A percentile compares a stretch with the other conserved stretches of the same genome.
Conservation (phyloP, 2,797 vertebrate genomes). For the Acanthurus lineatus region DNA sequence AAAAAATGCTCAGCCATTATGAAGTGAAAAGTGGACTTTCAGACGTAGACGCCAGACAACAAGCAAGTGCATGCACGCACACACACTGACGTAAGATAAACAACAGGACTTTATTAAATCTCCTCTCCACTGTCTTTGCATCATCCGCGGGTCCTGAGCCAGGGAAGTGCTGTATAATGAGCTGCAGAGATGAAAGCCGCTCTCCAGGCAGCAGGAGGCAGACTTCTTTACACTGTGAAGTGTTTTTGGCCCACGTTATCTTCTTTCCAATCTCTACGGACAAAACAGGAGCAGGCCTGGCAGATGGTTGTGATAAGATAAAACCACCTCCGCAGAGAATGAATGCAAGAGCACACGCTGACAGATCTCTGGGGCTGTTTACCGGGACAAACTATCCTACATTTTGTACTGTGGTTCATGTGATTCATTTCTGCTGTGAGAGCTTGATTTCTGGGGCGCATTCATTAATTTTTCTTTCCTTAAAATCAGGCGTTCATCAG, state of each 20-base stretch:
- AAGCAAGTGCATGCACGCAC: constrained; percentile 16
- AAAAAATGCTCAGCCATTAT: neutral
- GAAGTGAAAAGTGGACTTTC: constrained; percentile 13
- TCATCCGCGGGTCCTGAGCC: constrained; percentile 58
- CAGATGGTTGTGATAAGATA: constrained; percentile 78
- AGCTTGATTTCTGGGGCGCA: neutral
- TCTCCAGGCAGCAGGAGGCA: constrained; percentile 72
- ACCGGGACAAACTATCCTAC: neutral
- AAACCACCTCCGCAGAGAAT: constrained; percentile 57
- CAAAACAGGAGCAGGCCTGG: constrained; percentile 73
- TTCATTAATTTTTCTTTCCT: neutral
- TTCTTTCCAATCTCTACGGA: constrained; percentile 64
- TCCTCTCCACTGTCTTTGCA: constrained; percentile 68
- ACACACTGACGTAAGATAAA: constrained; percentile 58
- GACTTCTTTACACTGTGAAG: constrained; percentile 61
- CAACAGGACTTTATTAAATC: constrained; percentile 65
- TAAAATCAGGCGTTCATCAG: neutral
- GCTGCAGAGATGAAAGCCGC: constrained; percentile 75
- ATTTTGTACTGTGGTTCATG: neutral
- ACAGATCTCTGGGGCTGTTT: constrained; percentile 43
- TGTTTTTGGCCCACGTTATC: constrained; percentile 63
- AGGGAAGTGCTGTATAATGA: constrained; percentile 62
- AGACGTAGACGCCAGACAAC: neutral
- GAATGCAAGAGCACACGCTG: constrained; percentile 48
- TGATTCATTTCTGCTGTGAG: neutral